Percentiles rank a stretch among this genome's conserved stretches.
Conservation (phyloP, 2,797 vertebrate genomes). For the Girardinus metallicus region DNA sequence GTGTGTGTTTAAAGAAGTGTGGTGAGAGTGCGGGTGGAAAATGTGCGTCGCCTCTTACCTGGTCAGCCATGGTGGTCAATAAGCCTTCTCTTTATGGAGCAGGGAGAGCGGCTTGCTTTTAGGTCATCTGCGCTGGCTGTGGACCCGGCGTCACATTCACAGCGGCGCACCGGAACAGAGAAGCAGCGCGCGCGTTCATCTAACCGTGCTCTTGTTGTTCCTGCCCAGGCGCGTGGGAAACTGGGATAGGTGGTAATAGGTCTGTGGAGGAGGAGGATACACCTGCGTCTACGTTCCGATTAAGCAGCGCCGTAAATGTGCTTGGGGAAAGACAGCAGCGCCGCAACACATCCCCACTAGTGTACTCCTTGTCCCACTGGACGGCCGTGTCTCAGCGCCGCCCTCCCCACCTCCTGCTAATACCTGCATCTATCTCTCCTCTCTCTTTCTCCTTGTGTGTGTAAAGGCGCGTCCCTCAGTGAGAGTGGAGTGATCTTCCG, state of each 20-base stretch:
- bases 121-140: slow-evolving; percentile 67
- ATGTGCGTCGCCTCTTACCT: slow-evolving; percentile 69
- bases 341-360: slow-evolving; percentile 28
- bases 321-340: slow-evolving; percentile 27
- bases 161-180: slow-evolving; percentile 50
- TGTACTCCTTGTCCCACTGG: slow-evolving; percentile 39
- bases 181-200: slow-evolving; percentile 43
- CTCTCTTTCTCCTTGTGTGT: slow-evolving; percentile 19
- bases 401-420: slow-evolving; percentile 45
- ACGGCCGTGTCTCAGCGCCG: slow-evolving; percentile 25
- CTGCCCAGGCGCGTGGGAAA: slow-evolving; percentile 41
- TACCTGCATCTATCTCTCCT: slow-evolving; percentile 48
- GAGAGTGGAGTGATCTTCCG: slow-evolving; percentile 12
- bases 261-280: slow-evolving; percentile 31
- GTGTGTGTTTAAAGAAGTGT: background rate
- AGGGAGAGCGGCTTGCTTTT: slow-evolving; percentile 54
- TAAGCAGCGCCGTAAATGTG: slow-evolving; percentile 12
- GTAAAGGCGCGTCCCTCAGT: slow-evolving; percentile 49
- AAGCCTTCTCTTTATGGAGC: slow-evolving; percentile 57
- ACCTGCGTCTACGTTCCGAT: slow-evolving; percentile 62
- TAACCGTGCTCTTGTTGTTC: slow-evolving; percentile 27
- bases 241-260: slow-evolving; percentile 16
- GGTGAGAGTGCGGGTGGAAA: background rate
- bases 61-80: slow-evolving; percentile 78
- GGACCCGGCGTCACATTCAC: slow-evolving; percentile 53